phyloP scores from a whole-genome alignment of 2,888 invertebrate species.

The Theretra japonica region DNA sequence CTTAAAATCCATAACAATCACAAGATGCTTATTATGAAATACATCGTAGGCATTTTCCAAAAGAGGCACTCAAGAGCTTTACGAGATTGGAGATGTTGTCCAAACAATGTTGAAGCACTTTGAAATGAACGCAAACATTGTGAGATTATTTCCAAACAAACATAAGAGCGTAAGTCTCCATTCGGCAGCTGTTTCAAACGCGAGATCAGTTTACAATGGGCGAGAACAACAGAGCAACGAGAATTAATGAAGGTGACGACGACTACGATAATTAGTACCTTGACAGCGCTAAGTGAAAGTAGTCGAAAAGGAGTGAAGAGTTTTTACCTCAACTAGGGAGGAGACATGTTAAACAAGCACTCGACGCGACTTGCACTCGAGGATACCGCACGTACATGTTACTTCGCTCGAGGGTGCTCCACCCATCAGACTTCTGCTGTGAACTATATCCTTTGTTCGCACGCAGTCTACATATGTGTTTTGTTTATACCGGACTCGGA shows the following conservation, averaged over 20 bases:
- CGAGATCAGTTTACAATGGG: slow-evolving; percentile 30
- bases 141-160: slow-evolving; percentile 46
- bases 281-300: slow-evolving; percentile 38
- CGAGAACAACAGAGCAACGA: slow-evolving; percentile 16
- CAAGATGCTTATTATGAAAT: slow-evolving; percentile 38
- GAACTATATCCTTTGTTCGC: slow-evolving; percentile 55
- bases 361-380: slow-evolving; percentile 61
- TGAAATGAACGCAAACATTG: slow-evolving; percentile 49
- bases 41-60: slow-evolving; percentile 44
- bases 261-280: slow-evolving; percentile 8
- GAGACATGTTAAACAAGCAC: slow-evolving; percentile 80
- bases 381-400: slow-evolving; percentile 64
- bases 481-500: slow-evolving; percentile 39
- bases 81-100: slow-evolving; percentile 43
- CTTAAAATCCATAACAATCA: slow-evolving; percentile 15
- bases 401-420: slow-evolving; percentile 58
- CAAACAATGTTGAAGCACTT: slow-evolving; percentile 45
- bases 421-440: slow-evolving; percentile 44
- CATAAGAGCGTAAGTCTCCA: slow-evolving; percentile 34
- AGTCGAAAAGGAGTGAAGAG: slow-evolving; percentile 19
- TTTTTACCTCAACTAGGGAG: slow-evolving; percentile 58
- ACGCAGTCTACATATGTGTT: slow-evolving; percentile 48
- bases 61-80: slow-evolving; percentile 48
- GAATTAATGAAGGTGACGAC: slow-evolving; percentile 19
- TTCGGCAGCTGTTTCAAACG: slow-evolving; percentile 43